Conservation (phyloP, 1,140 invertebrate species). For the Brachionus plicatilis region DNA sequence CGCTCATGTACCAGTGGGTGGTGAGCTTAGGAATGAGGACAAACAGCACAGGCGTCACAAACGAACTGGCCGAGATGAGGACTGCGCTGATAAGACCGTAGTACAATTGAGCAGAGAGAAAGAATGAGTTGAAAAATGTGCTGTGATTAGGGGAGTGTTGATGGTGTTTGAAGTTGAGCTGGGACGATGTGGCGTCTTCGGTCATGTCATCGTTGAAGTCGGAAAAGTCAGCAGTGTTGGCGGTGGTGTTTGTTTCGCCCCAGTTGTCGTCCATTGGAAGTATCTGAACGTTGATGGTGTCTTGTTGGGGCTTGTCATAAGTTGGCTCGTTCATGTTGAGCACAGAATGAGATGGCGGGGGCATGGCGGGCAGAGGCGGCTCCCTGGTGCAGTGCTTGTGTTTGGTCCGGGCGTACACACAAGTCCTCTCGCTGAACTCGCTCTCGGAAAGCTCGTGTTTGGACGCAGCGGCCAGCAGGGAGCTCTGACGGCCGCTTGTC, state of each 20-base stretch:
- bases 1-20: slow-evolving; percentile 44
- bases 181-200: slow-evolving; percentile 13
- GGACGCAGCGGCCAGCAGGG: background rate
- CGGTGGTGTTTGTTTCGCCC: slow-evolving; percentile 31
- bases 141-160: background rate
- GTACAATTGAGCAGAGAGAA: background rate
- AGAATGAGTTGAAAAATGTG: background rate
- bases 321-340: background rate
- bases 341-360: background rate
- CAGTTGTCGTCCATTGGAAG: slow-evolving; percentile 39
- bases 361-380: background rate
- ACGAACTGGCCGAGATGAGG: background rate
- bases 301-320: background rate
- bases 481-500: background rate
- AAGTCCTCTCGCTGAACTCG: background rate
- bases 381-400: background rate
- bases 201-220: slow-evolving; percentile 39
- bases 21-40: background rate
- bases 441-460: background rate
- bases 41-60: slow-evolving; percentile 1
- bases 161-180: background rate
- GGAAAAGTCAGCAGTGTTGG: background rate
- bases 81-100: background rate
- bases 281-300: slow-evolving; percentile 26
- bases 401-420: background rate